A percentile compares a stretch with the other conserved stretches of the same genome.
These are phyloP conservation scores for Acanthisitta chloris DNA, from an alignment of 2,113 vertebrate genomes.

Conservation along the genomic window DNA sequence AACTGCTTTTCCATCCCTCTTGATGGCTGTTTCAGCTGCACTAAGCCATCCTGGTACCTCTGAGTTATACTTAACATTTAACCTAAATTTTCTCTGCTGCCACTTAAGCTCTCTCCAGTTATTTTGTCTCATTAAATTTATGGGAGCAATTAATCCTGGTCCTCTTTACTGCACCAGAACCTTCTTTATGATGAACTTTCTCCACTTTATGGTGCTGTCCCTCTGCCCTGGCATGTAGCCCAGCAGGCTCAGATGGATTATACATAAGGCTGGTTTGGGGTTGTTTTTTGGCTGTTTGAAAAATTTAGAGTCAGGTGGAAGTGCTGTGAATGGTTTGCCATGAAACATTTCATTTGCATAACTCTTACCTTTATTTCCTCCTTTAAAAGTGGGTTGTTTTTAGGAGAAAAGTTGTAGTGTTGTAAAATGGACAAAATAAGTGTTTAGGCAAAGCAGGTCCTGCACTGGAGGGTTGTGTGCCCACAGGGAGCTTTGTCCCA, in stretches of 20 bases:
- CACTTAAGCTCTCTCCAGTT: neutral
- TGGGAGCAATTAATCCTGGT: neutral
- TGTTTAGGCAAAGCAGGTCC: neutral
- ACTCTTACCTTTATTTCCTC: neutral
- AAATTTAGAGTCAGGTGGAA: neutral
- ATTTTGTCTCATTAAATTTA: neutral
- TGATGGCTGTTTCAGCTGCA: neutral
- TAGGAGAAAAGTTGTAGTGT: neutral
- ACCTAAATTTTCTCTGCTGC: neutral
- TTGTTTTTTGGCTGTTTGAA: neutral
- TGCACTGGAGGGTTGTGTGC: rapidly evolving
- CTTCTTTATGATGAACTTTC: neutral
- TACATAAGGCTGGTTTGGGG: neutral
- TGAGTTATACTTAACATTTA: neutral
- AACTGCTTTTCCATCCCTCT: neutral
- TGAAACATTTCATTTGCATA: neutral
- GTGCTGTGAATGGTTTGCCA: rapidly evolving
- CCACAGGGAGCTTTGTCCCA: neutral
- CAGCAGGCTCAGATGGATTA: neutral
- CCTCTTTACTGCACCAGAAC: neutral
- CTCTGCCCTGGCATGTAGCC: neutral
- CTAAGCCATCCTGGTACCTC: neutral
- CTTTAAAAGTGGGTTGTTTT: neutral
- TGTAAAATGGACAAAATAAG: neutral
- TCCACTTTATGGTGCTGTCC: neutral